These are phyloP conservation scores for Odocoileus hemionus DNA, from an alignment of 2,113 vertebrate species.

Conservation along the genomic window DNA sequence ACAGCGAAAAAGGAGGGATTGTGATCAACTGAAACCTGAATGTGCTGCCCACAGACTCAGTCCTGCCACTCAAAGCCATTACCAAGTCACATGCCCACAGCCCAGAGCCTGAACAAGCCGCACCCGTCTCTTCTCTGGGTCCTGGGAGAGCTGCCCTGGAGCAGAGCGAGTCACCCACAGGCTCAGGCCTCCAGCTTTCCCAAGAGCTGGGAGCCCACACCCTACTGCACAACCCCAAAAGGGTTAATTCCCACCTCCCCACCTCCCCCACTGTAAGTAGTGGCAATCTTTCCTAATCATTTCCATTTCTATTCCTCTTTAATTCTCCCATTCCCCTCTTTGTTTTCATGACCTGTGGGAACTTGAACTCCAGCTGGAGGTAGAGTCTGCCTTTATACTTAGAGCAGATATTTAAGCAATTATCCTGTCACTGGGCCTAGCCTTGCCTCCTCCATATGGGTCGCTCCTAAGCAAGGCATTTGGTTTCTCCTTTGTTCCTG, in stretches of 20 bases:
- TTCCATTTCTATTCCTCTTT: constrained; percentile 75
- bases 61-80: not conserved
- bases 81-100: not conserved
- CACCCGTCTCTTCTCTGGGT: not conserved
- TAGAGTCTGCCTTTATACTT: constrained; percentile 73
- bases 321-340: constrained; percentile 71
- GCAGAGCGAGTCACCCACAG: not conserved
- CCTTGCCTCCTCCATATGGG: constrained; percentile 72
- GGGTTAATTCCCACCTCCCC: constrained; percentile 57
- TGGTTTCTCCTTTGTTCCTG: constrained; percentile 73
- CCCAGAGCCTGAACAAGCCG: not conserved
- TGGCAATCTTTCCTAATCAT: constrained; percentile 75
- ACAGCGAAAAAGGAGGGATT: not conserved
- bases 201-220: not conserved
- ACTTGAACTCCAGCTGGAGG: constrained; percentile 77
- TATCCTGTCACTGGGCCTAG: constrained; percentile 73
- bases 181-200: not conserved
- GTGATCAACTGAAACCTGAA: not conserved
- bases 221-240: constrained; percentile 31
- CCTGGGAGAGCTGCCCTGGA: not conserved
- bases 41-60: not conserved
- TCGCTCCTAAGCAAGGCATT: constrained; percentile 68
- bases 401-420: constrained; percentile 77
- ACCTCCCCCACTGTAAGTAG: constrained; percentile 34
- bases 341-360: constrained; percentile 77